These are phyloP conservation scores for Pteronotus mesoamericanus DNA, from an alignment of 2,797 vertebrate species.

Conservation along the genomic window DNA sequence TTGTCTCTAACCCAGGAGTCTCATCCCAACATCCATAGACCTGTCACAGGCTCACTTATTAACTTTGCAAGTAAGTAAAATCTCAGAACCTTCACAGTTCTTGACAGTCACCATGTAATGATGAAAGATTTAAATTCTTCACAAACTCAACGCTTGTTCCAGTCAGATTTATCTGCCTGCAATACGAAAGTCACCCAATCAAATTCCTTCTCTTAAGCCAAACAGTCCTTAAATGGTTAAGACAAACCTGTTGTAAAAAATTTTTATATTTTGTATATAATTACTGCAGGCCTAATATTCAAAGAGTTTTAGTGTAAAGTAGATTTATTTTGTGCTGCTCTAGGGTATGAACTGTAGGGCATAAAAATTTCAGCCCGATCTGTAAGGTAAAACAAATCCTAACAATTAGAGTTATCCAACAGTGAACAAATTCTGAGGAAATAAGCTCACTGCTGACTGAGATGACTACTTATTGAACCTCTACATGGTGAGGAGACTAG, in stretches of 20 bases:
- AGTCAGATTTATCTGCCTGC: not conserved
- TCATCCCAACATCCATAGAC: not conserved
- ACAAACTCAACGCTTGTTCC: not conserved
- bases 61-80: not conserved
- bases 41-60: not conserved
- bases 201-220: not conserved
- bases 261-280: not conserved
- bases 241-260: not conserved
- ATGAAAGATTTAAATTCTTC: not conserved
- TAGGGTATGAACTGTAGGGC: not conserved
- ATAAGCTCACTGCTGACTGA: not conserved
- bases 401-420: not conserved
- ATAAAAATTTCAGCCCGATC: not conserved
- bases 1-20: not conserved
- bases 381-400: not conserved
- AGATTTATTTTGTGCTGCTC: not conserved
- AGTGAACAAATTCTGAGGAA: not conserved
- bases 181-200: not conserved
- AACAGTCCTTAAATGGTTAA: not conserved
- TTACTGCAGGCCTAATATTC: not conserved
- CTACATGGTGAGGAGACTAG: too few species aligned
- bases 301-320: not conserved
- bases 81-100: not conserved
- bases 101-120: not conserved
- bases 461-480: not conserved